phyloP scores from a whole-genome alignment of 2,113 vertebrate genomes.

The Procavia capensis region DNA sequence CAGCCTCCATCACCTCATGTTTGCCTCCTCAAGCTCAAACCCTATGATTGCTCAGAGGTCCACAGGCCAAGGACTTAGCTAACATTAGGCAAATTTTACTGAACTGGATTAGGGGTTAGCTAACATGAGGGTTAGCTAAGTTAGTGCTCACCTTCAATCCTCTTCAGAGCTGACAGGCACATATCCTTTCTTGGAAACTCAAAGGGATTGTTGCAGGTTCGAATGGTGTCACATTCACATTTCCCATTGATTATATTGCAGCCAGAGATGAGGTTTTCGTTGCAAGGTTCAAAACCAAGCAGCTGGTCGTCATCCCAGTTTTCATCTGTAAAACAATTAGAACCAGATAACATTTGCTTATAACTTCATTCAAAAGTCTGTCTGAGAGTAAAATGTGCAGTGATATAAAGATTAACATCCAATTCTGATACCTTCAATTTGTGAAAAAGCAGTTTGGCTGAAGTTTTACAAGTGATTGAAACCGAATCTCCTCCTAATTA shows the following conservation, averaged over 20 bases:
- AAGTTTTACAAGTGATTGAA: neutral
- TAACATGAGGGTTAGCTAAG: too few relatives aligned
- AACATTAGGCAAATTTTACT: too few relatives aligned
- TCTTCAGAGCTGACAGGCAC: conserved; percentile 92
- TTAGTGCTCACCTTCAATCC: conserved; percentile 92
- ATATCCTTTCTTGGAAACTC: conserved; percentile 93
- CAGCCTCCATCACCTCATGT: neutral
- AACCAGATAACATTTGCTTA: conserved; percentile 72
- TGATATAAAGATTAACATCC: neutral
- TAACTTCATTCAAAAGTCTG: conserved; percentile 51
- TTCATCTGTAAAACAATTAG: conserved; percentile 90
- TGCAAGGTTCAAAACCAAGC: conserved; percentile 94
- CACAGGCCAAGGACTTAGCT: conserved; percentile 29
- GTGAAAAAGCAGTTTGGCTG: neutral
- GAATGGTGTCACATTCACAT: conserved; percentile 93
- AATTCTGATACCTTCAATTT: neutral
- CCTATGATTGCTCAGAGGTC: neutral
- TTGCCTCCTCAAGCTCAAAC: conserved; percentile 18
- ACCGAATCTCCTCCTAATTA: neutral
- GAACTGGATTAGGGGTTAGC: too few relatives aligned
- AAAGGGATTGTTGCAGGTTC: conserved; percentile 94
- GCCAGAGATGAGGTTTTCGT: conserved; percentile 95
- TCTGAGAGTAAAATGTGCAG: neutral
- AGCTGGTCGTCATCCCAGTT: conserved; percentile 95
- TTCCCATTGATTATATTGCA: conserved; percentile 96